Percentiles rank a stretch among this genome's conserved stretches.
Evolutionary conservation across 2,888 invertebrate genomes (phyloP).

Genomic region (Morpho achilles): DNA sequence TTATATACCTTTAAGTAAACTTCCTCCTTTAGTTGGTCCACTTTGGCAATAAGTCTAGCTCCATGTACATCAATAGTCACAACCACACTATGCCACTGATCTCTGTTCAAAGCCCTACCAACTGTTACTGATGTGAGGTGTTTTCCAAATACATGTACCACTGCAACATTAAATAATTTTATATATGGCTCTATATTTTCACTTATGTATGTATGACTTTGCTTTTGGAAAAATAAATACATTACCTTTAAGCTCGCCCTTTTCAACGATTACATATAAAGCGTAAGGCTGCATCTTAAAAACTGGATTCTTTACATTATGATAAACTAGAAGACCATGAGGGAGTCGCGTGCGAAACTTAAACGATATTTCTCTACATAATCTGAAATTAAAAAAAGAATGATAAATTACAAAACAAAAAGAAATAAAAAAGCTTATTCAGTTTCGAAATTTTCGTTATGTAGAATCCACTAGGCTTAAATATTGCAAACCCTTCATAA

Average conservation of each 20-base stretch:
- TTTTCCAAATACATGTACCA: constrained; percentile 94
- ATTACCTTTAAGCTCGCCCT: constrained; percentile 89
- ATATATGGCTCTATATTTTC: too few species aligned
- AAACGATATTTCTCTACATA: constrained; percentile 93
- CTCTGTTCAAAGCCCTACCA: constrained; percentile 91
- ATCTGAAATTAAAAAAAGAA: constrained; percentile 65
- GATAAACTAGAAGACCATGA: constrained; percentile 92
- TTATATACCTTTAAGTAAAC: constrained; percentile 83
- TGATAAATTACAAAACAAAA: background rate
- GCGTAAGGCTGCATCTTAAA: constrained; percentile 92
- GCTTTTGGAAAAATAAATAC: too few species aligned
- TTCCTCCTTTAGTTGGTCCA: constrained; percentile 90
- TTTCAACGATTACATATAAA: constrained; percentile 93
- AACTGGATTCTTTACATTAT: constrained; percentile 92
- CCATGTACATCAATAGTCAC: constrained; percentile 93
- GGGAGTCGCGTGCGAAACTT: constrained; percentile 92
- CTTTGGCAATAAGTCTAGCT: constrained; percentile 89
- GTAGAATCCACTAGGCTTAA: too few species aligned
- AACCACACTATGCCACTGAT: constrained; percentile 93
- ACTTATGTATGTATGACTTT: too few species aligned
- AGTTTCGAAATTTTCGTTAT: too few species aligned
- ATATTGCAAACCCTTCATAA: too few species aligned
- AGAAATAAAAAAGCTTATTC: background rate
- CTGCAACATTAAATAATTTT: constrained; percentile 49
- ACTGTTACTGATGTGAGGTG: constrained; percentile 90